These are phyloP conservation scores for Polylopha cassiicola DNA, from an alignment of 2,888 invertebrate genomes.

Conservation along the genomic window DNA sequence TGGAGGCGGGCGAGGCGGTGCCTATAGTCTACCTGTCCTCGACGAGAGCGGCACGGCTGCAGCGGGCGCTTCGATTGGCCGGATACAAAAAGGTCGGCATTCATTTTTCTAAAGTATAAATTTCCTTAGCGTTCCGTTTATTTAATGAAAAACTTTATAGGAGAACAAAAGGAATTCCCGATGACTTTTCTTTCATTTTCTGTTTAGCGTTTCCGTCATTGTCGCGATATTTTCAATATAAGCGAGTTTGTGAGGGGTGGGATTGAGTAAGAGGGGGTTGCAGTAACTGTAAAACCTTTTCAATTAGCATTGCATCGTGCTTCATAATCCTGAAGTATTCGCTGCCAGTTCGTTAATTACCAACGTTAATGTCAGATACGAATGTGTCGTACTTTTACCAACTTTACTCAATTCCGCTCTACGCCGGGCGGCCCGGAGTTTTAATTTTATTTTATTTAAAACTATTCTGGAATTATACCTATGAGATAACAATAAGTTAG, in stretches of 20 bases:
- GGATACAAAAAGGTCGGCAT: conserved; percentile 76
- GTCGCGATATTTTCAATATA: conserved; percentile 3
- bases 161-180: conserved; percentile 16
- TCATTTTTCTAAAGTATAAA: conserved; percentile 21
- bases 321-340: conserved; percentile 23
- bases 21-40: conserved; percentile 72
- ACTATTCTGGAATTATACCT: conserved; percentile 6
- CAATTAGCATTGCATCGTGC: conserved; percentile 31
- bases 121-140: conserved; percentile 19
- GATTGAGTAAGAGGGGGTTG: no score
- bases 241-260: neutral
- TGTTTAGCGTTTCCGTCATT: conserved; percentile 7
- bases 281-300: conserved; percentile 33
- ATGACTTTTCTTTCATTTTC: conserved; percentile 19
- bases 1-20: conserved; percentile 59
- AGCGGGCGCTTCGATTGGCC: conserved; percentile 74
- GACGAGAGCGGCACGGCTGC: conserved; percentile 70
- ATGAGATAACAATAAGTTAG: no score
- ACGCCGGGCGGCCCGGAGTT: neutral
- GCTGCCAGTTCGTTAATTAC: conserved; percentile 33
- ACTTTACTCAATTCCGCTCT: conserved; percentile 4
- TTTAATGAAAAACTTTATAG: conserved; percentile 12
- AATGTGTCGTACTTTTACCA: conserved; percentile 1
- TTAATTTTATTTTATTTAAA: conserved; percentile 6
- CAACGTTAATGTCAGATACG: conserved; percentile 19